Evolutionary conservation across 2,797 vertebrate species (phyloP).

Genomic region (Sebastes nivosus): DNA sequence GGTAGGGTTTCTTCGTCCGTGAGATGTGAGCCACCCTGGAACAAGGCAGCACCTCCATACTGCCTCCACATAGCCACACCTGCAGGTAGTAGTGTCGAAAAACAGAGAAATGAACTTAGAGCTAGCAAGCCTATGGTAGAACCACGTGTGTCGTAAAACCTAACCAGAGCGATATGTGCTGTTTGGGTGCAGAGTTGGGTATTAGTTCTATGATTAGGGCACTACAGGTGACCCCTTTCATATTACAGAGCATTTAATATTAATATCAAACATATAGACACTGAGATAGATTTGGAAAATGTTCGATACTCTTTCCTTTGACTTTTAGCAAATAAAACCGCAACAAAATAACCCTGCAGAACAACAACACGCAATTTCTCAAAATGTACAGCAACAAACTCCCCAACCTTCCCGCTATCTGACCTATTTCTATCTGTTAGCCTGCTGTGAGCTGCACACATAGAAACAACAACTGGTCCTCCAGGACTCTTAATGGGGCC

Average conservation of each 20-base stretch:
- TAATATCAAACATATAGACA: not conserved
- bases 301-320: not conserved
- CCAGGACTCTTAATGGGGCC: slow-evolving; percentile 62
- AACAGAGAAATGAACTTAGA: not conserved
- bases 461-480: slow-evolving; percentile 34
- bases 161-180: not conserved
- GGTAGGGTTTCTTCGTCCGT: slow-evolving; percentile 95
- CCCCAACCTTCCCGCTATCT: slow-evolving; percentile 25
- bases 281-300: not conserved
- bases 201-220: not conserved
- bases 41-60: slow-evolving; percentile 98
- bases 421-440: slow-evolving; percentile 65
- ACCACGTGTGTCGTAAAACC: not conserved
- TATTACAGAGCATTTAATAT: not conserved
- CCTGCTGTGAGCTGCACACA: slow-evolving; percentile 41
- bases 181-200: not conserved
- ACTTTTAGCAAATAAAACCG: not conserved
- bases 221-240: not conserved
- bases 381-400: not conserved
- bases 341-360: not conserved
- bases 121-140: not conserved
- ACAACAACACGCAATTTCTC: not conserved
- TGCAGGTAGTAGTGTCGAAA: slow-evolving; percentile 51
- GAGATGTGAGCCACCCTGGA: slow-evolving; percentile 97
- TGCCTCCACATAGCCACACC: slow-evolving; percentile 98